Evolutionary conservation across 2,797 vertebrate genomes (phyloP), one percentile per base, ranked within the genome.

Genomic region (Rhodeus uyekii): DNA sequence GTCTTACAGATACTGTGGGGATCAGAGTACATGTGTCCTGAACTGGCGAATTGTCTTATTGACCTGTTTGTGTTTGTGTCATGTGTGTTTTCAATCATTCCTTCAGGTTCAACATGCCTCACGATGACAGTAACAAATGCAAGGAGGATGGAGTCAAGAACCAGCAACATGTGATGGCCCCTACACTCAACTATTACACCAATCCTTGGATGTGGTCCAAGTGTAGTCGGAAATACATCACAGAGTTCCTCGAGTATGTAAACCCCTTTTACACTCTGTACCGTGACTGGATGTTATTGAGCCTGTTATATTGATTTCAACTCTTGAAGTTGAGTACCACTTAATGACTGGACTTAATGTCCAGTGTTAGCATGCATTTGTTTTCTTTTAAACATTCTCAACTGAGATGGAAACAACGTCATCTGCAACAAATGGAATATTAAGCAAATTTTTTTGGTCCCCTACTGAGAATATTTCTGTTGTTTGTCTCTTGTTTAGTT

Each of bases 171-270:
- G 98, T 99, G 86, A 99, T 99, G 98, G 97, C 98, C 0, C 98
- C 98, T 2, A 99, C 97, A 0, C 84, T 99, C 61, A 99, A 98
- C 92, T 98, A 98, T 92, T 95, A 99, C 91, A 99, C 98, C 90
- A 99, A 99, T 84, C 98, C 98, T 72, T 99, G 98, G 98, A 98
- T 98, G 96, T 99, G 98, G 98, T 99, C 98, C 86, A 99, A 97
- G 89, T 99, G 98, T 89, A 99, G 98, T 92, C 95, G 96, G 89
- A 99, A 98, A 94, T 99, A 98, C 90, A 98, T 99, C 94, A 99
- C 98, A 19, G 98, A 99, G 90, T 99, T 99, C 93, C 94, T 99
- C 36, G 98, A 99, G 98, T 99, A 97, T 95, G 97, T 94, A 75
- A 42, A 76, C 36, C 48, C 27, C 46, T 64, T 38, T 73, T 38